Evolutionary conservation across 64 coral and sea anemone species (phyloP).

Genomic region (Montipora foliosa): DNA sequence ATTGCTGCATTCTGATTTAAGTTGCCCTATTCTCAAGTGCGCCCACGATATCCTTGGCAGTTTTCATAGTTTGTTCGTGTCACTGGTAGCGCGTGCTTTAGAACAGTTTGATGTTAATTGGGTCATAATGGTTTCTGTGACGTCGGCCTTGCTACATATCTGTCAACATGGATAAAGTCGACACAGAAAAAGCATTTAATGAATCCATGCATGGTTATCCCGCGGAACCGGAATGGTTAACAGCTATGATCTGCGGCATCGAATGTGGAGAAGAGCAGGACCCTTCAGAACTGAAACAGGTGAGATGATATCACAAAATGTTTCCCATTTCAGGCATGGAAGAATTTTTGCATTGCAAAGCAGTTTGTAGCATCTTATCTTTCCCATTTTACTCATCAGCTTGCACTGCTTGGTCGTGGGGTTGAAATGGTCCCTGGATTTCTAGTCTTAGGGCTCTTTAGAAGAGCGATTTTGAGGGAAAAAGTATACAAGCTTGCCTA

Average conservation of each 20-base stretch:
- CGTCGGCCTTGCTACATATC: neutral
- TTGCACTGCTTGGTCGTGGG: too few species aligned
- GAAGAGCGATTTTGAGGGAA: too few species aligned
- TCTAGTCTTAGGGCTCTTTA: too few species aligned
- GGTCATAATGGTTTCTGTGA: neutral
- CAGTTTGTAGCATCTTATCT: too few species aligned
- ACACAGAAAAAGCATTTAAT: neutral
- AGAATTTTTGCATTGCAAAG: neutral
- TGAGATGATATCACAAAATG: neutral
- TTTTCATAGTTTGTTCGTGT: neutral
- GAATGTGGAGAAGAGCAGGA: neutral
- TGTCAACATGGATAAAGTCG: neutral
- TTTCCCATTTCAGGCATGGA: neutral
- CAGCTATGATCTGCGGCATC: neutral
- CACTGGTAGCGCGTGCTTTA: neutral
- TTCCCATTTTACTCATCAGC: too few species aligned
- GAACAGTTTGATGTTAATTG: neutral
- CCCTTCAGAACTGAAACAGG: constrained; percentile 2
- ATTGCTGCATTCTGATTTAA: too few species aligned
- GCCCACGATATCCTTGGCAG: too few species aligned
- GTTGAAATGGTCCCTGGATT: too few species aligned
- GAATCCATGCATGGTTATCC: constrained; percentile 1
- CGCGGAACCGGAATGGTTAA: constrained; percentile 12
- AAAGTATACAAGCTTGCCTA: too few species aligned
- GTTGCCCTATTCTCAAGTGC: too few species aligned